These are phyloP conservation scores for Agonopterix alstromeriana DNA, from an alignment of 2,888 invertebrate species.

Conservation along the genomic window DNA sequence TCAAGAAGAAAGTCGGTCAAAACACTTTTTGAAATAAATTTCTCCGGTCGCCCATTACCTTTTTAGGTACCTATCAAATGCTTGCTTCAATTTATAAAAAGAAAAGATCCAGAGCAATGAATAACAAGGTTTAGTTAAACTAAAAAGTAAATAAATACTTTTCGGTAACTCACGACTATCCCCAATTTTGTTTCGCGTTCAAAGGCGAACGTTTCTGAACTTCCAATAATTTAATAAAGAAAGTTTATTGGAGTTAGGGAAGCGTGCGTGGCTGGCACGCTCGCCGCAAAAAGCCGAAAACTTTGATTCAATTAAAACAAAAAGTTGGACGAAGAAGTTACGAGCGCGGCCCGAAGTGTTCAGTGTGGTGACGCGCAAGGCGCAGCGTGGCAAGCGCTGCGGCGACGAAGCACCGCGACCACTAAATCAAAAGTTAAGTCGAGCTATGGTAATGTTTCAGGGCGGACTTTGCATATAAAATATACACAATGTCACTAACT, in stretches of 20 bases:
- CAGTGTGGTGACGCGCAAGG: constrained; percentile 25
- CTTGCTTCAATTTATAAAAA: too few relatives aligned
- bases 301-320: constrained; percentile 75
- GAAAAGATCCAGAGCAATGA: too few relatives aligned
- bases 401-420: constrained; percentile 16
- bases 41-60: too few relatives aligned
- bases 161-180: constrained; percentile 51
- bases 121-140: too few relatives aligned
- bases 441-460: not conserved
- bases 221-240: constrained; percentile 76
- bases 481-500: too few relatives aligned
- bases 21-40: too few relatives aligned
- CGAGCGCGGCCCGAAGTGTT: constrained; percentile 44
- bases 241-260: constrained; percentile 59
- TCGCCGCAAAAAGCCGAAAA: constrained; percentile 75
- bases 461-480: constrained; percentile 1
- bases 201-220: constrained; percentile 73
- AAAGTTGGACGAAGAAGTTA: constrained; percentile 69
- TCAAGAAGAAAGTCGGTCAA: too few relatives aligned
- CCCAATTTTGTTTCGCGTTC: constrained; percentile 64
- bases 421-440: constrained; percentile 41
- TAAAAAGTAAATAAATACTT: constrained; percentile 10
- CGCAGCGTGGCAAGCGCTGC: constrained; percentile 10
- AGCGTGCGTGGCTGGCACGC: constrained; percentile 72
- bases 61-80: too few relatives aligned